These are phyloP conservation scores for Rousettus madagascariensis DNA, from an alignment of 2,797 vertebrate genomes.

Conservation along the genomic window DNA sequence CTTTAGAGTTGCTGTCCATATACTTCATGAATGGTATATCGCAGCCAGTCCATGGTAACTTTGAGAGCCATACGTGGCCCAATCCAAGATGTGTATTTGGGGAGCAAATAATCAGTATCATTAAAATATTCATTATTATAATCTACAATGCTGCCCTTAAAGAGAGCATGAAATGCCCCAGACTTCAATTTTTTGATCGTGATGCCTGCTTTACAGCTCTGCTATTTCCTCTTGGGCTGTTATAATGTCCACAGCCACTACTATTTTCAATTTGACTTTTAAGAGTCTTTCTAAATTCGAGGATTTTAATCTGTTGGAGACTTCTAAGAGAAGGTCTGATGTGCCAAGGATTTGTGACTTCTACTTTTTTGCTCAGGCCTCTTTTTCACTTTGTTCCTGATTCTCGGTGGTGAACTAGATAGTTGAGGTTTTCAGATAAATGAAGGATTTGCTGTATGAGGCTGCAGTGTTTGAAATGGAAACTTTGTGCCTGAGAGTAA, in stretches of 20 bases:
- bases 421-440: conserved; percentile 27
- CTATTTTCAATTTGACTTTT: neutral
- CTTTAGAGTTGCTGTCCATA: neutral
- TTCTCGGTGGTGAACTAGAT: neutral
- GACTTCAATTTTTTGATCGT: neutral
- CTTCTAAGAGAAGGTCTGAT: neutral
- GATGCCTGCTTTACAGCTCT: neutral
- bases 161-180: neutral
- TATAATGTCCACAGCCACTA: neutral
- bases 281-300: neutral
- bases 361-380: neutral
- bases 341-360: neutral
- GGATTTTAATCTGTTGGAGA: neutral
- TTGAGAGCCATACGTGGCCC: accelerated
- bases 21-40: neutral
- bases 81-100: too few species aligned
- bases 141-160: neutral
- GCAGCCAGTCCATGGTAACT: accelerated
- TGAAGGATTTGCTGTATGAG: neutral
- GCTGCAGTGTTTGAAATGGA: conserved; percentile 12
- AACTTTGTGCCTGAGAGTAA: conserved; percentile 9
- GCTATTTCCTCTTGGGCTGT: neutral
- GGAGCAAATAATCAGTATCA: neutral
- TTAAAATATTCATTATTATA: neutral
- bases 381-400: neutral